Base-by-base conservation (phyloP, 1,140 invertebrate species). In the Capitella teleta region DNA sequence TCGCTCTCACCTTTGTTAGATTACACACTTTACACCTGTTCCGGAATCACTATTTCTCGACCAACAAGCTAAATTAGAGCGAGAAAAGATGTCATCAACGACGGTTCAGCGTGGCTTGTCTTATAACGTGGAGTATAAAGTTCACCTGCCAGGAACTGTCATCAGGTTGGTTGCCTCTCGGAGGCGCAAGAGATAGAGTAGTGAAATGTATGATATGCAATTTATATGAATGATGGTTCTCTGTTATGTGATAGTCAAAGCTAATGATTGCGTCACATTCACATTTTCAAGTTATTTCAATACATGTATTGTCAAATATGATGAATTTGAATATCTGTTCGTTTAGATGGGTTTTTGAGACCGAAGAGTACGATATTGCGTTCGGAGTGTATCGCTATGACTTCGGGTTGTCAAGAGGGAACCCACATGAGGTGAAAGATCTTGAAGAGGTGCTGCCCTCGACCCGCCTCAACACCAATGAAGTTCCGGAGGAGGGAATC, bases 401-500 rank as follows among this genome's bases (percentile, higher is more conserved):
- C 19, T 19, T 21, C 38, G 38, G 38, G 5, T 24, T 24, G 38
- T 19, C 19, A 18, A 16, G 25, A 18, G n/a, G n/a, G 38, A 3
- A 18, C 6, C n/a, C n/a, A n/a, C n/a, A n/a, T n/a, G n/a, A n/a
- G n/a, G n/a, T n/a, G n/a, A n/a, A n/a, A n/a, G n/a, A n/a, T n/a
- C 25, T 19, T 19, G 62, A 63, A 18, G 55, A 49, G 8, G 38
- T 64, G 19, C 16, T 61, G 1, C 51, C 56, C 0, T 51, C 49
- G 12, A 34, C 57, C 12, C 36, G 61, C 12, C 62, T 65, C 47
- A 64, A 65, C 55, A 63, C 58, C 51, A 61, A 67, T 40, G 44
- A 65, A 19, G 52, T 67, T 1, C 62, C 62, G 3, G 63, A 66
- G 50, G 59, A 62, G 49, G 65, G 65, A 2, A 60, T 26, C 26